Conservation (phyloP, 2,888 invertebrate genomes). For the Trichopria drosophilae region DNA sequence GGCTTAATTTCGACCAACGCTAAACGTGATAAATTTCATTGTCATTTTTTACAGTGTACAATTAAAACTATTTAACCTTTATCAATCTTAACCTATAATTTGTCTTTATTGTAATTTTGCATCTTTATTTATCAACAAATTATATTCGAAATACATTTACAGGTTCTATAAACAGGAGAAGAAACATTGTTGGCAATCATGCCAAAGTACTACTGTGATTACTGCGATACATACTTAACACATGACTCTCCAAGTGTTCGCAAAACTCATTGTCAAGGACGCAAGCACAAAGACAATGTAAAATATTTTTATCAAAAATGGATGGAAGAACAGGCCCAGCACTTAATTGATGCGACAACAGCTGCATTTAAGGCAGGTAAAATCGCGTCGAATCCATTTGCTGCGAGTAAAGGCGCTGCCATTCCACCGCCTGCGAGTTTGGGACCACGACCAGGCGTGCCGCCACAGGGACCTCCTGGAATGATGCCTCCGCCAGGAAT, state of each 20-base stretch:
- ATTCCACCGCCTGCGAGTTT: conserved; percentile 77
- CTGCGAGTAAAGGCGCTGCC: conserved; percentile 72
- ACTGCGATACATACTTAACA: conserved; percentile 98
- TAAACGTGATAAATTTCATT: no score
- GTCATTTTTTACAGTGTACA: no score
- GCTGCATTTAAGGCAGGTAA: conserved; percentile 97
- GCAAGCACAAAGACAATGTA: conserved; percentile 99
- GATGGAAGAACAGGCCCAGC: conserved; percentile 99
- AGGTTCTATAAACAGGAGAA: no score
- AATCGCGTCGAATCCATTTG: conserved; percentile 90
- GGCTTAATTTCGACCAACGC: no score
- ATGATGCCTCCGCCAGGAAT: conserved; percentile 61
- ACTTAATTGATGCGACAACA: conserved; percentile 96
- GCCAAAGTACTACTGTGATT: conserved; percentile 99
- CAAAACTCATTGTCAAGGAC: conserved; percentile 98
- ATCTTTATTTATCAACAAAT: no score
- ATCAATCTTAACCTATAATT: no score
- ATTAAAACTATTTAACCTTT: no score
- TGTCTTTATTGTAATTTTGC: no score
- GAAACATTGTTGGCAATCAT: conserved; percentile 59
- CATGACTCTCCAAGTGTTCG: conserved; percentile 98
- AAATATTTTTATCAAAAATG: conserved; percentile 99
- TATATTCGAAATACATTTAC: no score
- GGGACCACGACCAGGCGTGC: conserved; percentile 54
- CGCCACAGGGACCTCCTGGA: conserved; percentile 67